phyloP scores from a whole-genome alignment of 30 jellyfish, hydroid and myxozoan species.

The Pelagia noctiluca region DNA sequence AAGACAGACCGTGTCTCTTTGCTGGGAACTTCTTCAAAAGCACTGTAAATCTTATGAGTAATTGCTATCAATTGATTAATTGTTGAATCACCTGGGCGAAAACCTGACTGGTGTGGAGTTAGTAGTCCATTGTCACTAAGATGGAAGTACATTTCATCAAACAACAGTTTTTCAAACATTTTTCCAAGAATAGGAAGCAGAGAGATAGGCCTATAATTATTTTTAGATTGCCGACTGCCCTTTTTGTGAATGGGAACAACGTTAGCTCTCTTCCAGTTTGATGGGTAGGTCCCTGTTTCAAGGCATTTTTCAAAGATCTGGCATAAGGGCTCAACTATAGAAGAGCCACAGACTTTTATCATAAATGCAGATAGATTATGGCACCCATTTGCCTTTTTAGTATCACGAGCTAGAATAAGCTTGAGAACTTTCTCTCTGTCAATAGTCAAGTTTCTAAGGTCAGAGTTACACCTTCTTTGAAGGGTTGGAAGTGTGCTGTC shows the following conservation, averaged over 20 bases:
- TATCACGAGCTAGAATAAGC: slow-evolving; percentile 30
- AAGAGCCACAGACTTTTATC: slow-evolving; percentile 24
- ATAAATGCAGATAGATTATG: slow-evolving; percentile 20
- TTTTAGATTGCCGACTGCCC: slow-evolving; percentile 34
- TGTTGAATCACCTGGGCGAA: no score
- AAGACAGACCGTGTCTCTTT: slow-evolving; percentile 70
- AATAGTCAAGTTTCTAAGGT: background rate
- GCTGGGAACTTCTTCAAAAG: slow-evolving; percentile 53
- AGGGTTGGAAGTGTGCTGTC: slow-evolving; percentile 44
- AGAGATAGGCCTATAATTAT: slow-evolving; percentile 16
- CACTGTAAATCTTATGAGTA: no score
- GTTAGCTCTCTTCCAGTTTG: slow-evolving; percentile 39
- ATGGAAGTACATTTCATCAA: no score
- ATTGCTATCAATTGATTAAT: no score
- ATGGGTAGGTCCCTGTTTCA: slow-evolving; percentile 29
- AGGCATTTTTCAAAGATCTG: slow-evolving; percentile 11
- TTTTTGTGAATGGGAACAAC: slow-evolving; percentile 44
- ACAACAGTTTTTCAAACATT: background rate
- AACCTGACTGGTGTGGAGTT: no score
- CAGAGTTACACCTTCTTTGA: slow-evolving; percentile 19
- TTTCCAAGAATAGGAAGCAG: slow-evolving; percentile 1
- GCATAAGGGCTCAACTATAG: slow-evolving; percentile 59
- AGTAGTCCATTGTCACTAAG: no score
- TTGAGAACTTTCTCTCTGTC: slow-evolving; percentile 17
- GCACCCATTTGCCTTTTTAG: slow-evolving; percentile 44